These are phyloP conservation scores for Leptinotarsa defecta DNA, from an alignment of 1,140 invertebrate genomes.

Conservation along the genomic window DNA sequence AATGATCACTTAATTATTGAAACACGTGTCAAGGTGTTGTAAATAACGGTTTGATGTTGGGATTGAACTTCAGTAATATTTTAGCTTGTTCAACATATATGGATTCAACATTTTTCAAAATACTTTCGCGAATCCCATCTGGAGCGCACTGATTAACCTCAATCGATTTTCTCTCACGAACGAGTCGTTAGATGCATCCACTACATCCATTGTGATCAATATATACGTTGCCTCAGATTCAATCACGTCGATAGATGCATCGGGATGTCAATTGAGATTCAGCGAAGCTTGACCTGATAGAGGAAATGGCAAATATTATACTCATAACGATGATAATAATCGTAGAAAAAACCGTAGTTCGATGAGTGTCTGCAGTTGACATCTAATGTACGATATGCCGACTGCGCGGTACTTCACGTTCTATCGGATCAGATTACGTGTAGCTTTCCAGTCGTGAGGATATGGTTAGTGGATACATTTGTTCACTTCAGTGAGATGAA, in stretches of 20 bases:
- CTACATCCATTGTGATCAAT: not conserved
- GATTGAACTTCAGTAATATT: too few species aligned
- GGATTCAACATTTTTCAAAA: too few species aligned
- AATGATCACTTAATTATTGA: too few species aligned
- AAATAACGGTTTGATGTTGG: too few species aligned
- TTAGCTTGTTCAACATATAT: too few species aligned
- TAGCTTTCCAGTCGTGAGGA: not conserved
- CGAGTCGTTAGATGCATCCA: not conserved
- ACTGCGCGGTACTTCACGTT: not conserved
- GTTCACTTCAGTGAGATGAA: not conserved
- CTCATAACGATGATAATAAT: slow-evolving; percentile 3
- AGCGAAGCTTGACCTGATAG: slow-evolving; percentile 2
- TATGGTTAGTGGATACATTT: not conserved
- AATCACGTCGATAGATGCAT: not conserved
- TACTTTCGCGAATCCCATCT: too few species aligned
- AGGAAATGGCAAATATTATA: not conserved
- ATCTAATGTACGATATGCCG: not conserved
- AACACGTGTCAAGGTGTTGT: too few species aligned
- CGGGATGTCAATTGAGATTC: not conserved
- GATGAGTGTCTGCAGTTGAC: slow-evolving; percentile 1
- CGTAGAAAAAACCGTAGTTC: not conserved
- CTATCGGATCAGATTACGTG: slow-evolving; percentile 1
- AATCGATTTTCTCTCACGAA: not conserved
- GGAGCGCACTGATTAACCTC: not conserved
- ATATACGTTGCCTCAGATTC: slow-evolving; percentile 2